Evolutionary conservation across 2,888 invertebrate species (phyloP), one percentile per base, ranked within the genome.

Genomic region (Drosophila birchii): DNA sequence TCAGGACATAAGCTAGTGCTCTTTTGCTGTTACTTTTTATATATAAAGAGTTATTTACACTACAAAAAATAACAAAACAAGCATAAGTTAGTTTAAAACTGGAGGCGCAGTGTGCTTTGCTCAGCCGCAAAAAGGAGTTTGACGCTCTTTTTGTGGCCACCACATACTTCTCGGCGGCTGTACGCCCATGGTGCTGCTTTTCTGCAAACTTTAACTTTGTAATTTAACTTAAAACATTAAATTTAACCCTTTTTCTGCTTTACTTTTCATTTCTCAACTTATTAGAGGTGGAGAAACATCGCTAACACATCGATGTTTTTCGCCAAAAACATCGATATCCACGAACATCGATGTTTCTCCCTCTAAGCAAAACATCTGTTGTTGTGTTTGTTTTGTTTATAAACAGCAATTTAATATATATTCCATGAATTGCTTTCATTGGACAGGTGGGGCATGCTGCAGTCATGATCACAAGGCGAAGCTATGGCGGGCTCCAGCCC

Each of bases 121-220:
- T 16, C 8, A 1, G 16, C 16, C 16, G 36, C 1, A 32, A 36
- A 23, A 9, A 3, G 18, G 7, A 23, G 1, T 34, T 9, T 38
- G n/a, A 20, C 12, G 18, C n/a, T 5, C 5, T 6, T 14, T 20
- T 34, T 3, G 9, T 3, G 26, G 0, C 2, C 3, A 5, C 2
- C 14, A 23, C 66, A 66, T 57, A 86, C 86, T 88, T 76, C 80
- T 69, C 5, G 88, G 86, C 53, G 80, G 73, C 56, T 89, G 86
- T 11, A 75, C 78, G 44, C 87, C 89, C 86, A 86, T 86, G 54
- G 20, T 70, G 39, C 44, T 66, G n/a, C 8, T 20, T 41, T 61
- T 74, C 47, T 74, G 69, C 56, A 69, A 74, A 71, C 72, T 73
- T 67, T 41, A 56, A 39, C 60, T 75, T 75, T 74, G 57, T 76